Base-by-base conservation (phyloP, 2,113 vertebrate genomes). In the Aramus guarauna region DNA sequence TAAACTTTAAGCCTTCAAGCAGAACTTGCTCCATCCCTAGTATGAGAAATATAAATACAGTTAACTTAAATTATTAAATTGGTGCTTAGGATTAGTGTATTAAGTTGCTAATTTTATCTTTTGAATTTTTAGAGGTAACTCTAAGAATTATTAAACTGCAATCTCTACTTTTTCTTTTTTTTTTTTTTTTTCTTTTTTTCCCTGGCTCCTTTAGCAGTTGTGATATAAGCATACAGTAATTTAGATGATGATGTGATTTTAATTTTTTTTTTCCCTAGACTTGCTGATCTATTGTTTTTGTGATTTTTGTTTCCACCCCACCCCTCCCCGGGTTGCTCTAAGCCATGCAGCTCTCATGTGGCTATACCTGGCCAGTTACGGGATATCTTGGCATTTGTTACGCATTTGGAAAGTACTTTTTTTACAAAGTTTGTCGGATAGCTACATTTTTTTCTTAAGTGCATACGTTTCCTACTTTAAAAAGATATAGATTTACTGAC, bases 11-110 rank as follows among this genome's bases (percentile, higher is more conserved):
- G 96, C 96, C 93, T 96, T 96, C 95, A 94, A 71, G 77, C 81
- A 92, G 93, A 95, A 93, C 73, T 94, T 94, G 84, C 94, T 97
- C 82, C 95, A 96, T 96, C 95, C 60, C 19, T 87, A 87, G 83
- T 55, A 97, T 77, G 76, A 96, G 79, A 97, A 97, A 88, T 96
- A 97, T 55, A 93, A 97, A 96, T 92, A 87, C 64, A 96, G 82
- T 96, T 94, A 90, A 96, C 78, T 98, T 97, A 97, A 98, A 85
- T 95, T 95, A 97, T 97, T 94, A 92, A 98, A 98, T 97, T 97
- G 98, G 98, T 98, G 98, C 98, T 98, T 98, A 97, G 98, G 93
- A 96, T 97, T 97, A 96, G 96, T 97, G 36, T 89, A 68, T 90
- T 97, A 91, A 95, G 88, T 96, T 97, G 78, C 72, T 94, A 19